These are phyloP conservation scores for Tuberolachnus salignus DNA, from an alignment of 2,888 invertebrate genomes.

Conservation along the genomic window DNA sequence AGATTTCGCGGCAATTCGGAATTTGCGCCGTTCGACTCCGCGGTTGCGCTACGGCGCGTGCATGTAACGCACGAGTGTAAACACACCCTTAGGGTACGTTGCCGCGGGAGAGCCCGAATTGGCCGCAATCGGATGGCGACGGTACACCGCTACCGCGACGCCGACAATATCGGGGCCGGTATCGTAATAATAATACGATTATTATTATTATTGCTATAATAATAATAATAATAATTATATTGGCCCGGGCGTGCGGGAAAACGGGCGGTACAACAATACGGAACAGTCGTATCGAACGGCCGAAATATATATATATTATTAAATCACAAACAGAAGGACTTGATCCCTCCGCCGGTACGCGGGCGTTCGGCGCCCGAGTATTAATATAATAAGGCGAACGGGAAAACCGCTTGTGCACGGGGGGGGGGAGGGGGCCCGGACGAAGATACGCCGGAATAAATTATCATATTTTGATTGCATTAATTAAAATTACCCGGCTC, in stretches of 20 bases:
- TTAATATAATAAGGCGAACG: slow-evolving; percentile 23
- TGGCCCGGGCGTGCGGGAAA: background rate
- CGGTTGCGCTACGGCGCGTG: too few relatives aligned
- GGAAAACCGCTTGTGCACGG: slow-evolving; percentile 11
- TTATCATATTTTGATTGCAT: slow-evolving; percentile 54
- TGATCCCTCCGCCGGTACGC: slow-evolving; percentile 19
- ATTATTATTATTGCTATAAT: too few relatives aligned
- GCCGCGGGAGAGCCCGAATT: too few relatives aligned
- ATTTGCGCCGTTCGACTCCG: too few relatives aligned
- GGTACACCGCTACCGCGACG: too few relatives aligned
- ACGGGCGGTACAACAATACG: background rate
- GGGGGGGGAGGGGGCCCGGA: background rate
- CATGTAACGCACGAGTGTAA: too few relatives aligned
- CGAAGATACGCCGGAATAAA: slow-evolving; percentile 40
- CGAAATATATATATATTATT: slow-evolving; percentile 9
- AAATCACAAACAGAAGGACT: slow-evolving; percentile 39
- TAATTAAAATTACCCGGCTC: slow-evolving; percentile 40
- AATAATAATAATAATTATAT: too few relatives aligned
- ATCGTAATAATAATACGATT: too few relatives aligned
- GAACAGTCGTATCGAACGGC: background rate
- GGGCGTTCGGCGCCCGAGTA: background rate
- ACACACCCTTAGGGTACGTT: too few relatives aligned
- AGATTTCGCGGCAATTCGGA: too few relatives aligned
- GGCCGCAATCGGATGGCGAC: too few relatives aligned
- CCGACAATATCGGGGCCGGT: too few relatives aligned